Base-by-base conservation (phyloP, 2,113 vertebrate species). In the Callospermophilus lateralis region DNA sequence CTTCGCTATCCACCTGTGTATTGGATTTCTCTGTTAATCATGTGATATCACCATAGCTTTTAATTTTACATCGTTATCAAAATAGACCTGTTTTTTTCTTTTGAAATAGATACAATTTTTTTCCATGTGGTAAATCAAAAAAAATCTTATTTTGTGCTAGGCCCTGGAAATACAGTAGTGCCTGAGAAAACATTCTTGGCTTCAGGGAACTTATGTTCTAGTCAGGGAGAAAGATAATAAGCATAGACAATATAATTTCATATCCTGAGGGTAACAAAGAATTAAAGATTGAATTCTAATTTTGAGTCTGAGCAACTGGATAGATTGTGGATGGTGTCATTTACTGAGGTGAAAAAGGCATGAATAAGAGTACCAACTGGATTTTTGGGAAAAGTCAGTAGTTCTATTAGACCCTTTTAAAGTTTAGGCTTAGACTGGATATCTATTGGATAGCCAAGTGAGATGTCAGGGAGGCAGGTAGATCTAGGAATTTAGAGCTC, bases 41-140 rank as follows among this genome's bases (percentile, higher is more conserved):
- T 65, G 37, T 37, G 4, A 39, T 58, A 63, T 65, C 34, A 65
- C 4, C 13, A 63, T 17, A 76, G 32, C 55, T 84, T 95, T 93
- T n/a, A 93, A 51, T 72, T 28, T 91, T 81, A 37, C 0, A n/a
- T 63, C 0, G 12, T 37, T 67, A 74, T 86, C n/a, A 6, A 42
- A 74, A 93, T 39, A 83, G 51, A 58, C 24, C 13, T 70, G 78
- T 58, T 79, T 42, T 92, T 96, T 96, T 89, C 58, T 84, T 94
- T 90, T 89, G 45, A 92, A 92, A 65, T 28, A 63, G 34, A 78
- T 26, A 96, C 7, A 90, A 4, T 30, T 45, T 85, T 72, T 65
- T 79, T 37, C 20, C 2, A 3, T 37, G 4, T 73, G 34, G 74
- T 2, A 4, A 30, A 26, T 83, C n/a, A 94, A 89, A 87, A 51